Evolutionary conservation across 35 echinoderm and acorn worm genomes (phyloP), one percentile per base, ranked within the genome.

Genomic region (Lytechinus pictus): DNA sequence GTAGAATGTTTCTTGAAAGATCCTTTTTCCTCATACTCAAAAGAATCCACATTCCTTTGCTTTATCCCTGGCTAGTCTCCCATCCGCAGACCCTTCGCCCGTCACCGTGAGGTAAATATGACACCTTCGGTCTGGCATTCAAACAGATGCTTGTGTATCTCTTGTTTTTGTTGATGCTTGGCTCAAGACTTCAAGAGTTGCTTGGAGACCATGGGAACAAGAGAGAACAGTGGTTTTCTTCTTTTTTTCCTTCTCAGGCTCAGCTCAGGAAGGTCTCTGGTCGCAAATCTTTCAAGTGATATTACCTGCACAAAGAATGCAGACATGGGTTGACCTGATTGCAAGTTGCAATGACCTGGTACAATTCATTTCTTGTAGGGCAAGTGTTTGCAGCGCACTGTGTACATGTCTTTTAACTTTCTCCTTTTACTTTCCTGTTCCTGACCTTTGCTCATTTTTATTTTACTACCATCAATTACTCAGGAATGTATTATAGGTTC

Each of bases 241-340:
- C 61, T 44, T 44, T 44, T 44, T 44, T 44, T 44, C 33, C 33
- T 3, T 71, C 61, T 71, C 61, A 21, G 61, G 61, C 14, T 44
- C 14, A 21, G 66, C n/a, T 14, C 66, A 8, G 8, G 56, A 58
- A 58, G 56, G 56, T 58, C 56, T 44, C 56, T 58, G 56, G 66
- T 79, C 66, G n/a, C 66, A 79, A 79, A 79, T 79, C 66, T 79
- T 79, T 79, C 66, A 79, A 79, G 66, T 6, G 4, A 79, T 79
- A 79, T 79, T 79, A 79, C 66, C 66, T 79, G 66, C 12, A 79
- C 66, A 8, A 52, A 27, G 88, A 52, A 90, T 90, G 88, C 88
- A 90, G 88, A 90, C 88, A 90, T 8, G 27, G 10, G 9, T 90
- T 90, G 88, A 90, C 88, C 88, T 21, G 28, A 52, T 90, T 90